Base-by-base conservation (phyloP, 1,140 invertebrate species). In the Chironomus striatipennis region DNA sequence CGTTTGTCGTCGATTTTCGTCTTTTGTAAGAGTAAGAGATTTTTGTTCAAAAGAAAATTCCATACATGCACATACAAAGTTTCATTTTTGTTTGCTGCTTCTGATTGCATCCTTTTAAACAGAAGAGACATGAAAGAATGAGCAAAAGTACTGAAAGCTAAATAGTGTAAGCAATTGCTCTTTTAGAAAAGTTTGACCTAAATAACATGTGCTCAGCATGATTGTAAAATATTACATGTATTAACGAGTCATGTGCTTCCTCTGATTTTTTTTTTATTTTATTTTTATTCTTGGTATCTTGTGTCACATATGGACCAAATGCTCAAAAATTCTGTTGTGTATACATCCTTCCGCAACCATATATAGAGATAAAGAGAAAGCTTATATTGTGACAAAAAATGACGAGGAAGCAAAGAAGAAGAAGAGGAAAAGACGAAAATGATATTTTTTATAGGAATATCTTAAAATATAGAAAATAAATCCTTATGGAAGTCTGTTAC, bases 161-260 rank as follows among this genome's bases (percentile, higher is more conserved):
- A 34, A 34, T 57, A n/a, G 15, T 57, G 47, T 57, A 57, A 57
- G 12, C 47, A 57, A 57, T 57, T 57, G 47, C 47, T 57, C 47
- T 57, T 57, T 57, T n/a, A 57, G 47, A n/a, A 57, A 12, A 57
- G 47, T 57, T 57, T 57, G 47, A 57, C 47, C 47, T n/a, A 57
- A 57, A 57, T 57, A 57, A n/a, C 47, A 57, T 57, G 47, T 57
- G 47, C 47, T 57, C 47, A 57, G 47, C 47, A 57, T 57, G 47
- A 57, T 15, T 57, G 47, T 57, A n/a, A 57, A 57, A 57, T 57
- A 57, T 57, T 57, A 57, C n/a, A 57, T n/a, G 47, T 57, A 57
- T 57, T 57, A 57, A 57, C 12, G 12, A n/a, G 47, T 57, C 47
- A 5, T 47, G 43, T 47, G 8, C 43, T 57, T 57, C n/a, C n/a